Base-by-base conservation (phyloP, 2,888 invertebrate genomes). In the Idaea dimidiata region DNA sequence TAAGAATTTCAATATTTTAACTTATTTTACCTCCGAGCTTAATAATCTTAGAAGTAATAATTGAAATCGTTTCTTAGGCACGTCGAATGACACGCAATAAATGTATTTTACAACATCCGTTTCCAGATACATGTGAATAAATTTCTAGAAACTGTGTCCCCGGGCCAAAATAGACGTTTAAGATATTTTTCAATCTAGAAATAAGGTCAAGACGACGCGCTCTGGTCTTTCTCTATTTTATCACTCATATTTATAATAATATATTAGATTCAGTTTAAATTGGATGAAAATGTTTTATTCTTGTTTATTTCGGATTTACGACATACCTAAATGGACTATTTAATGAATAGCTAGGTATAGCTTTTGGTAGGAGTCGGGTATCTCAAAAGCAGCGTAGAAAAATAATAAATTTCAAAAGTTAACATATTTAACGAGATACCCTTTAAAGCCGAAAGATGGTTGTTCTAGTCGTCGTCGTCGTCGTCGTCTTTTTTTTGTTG, bases 71-170 rank as follows among this genome's bases (percentile, higher is more conserved):
- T 43, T 43, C 43, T 43, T 43, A 43, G 43, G 43, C 43, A 43
- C 43, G 43, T 43, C 63, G 58, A 58, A 57, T 65, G 63, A 62
- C 62, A 68, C 67, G 64, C 64, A 68, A 59, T 62, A 65, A 63
- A 60, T 17, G 54, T 63, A 62, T 59, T 70, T 72, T 70, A 72
- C 65, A 62, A 64, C 67, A 66, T 72, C 71, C 71, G 70, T 70
- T 67, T 70, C 68, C 70, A 66, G 65, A 62, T 24, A 67, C 65
- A 72, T 72, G 70, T 64, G 59, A 63, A 68, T 67, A 72, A 70
- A 70, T 68, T 59, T 61, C 59, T 67, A 59, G 65, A 67, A 67
- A 65, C 55, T 59, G 62, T 57, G 66, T 61, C 67, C 68, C 16
- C 60, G 58, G 60, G 61, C 24, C n/a, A 7, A 60, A 7, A 58